Percentiles rank a stretch among this genome's conserved stretches.
Evolutionary conservation across 2,888 invertebrate genomes (phyloP).

Genomic region (Mesorhabditis sp.): DNA sequence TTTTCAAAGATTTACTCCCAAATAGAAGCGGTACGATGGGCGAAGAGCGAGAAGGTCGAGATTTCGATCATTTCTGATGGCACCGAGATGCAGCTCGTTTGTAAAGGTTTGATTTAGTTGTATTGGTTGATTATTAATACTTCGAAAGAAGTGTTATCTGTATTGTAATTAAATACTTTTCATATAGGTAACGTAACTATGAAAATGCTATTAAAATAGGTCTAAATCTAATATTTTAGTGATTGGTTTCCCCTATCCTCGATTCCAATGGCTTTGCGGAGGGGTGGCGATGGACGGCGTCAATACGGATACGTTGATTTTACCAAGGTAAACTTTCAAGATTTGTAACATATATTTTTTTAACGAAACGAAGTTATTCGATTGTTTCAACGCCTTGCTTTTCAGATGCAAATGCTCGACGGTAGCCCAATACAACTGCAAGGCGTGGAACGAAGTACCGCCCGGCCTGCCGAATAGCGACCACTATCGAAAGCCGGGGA

Average conservation of each 20-base stretch:
- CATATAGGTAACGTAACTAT: not conserved
- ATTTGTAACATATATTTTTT: slow-evolving; percentile 32
- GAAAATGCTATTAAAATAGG: not conserved
- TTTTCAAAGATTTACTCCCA: not conserved
- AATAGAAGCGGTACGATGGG: not conserved
- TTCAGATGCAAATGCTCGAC: slow-evolving; percentile 31
- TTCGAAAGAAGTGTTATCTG: too few species aligned
- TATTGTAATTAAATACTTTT: too few species aligned
- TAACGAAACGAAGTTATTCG: not conserved
- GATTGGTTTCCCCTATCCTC: slow-evolving; percentile 54
- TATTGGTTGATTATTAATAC: too few species aligned
- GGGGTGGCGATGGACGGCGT: slow-evolving; percentile 33
- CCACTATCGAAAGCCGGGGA: slow-evolving; percentile 27
- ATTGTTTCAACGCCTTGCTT: slow-evolving; percentile 7
- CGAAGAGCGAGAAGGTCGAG: not conserved
- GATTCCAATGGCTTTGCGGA: slow-evolving; percentile 55
- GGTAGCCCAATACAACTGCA: slow-evolving; percentile 22
- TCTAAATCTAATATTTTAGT: slow-evolving; percentile 19
- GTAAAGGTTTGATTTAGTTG: not conserved
- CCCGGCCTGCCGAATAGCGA: slow-evolving; percentile 25
- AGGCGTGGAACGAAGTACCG: slow-evolving; percentile 25
- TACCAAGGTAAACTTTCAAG: slow-evolving; percentile 24
- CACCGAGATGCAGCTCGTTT: slow-evolving; percentile 5
- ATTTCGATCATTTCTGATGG: slow-evolving; percentile 7
- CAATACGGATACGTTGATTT: not conserved